These are phyloP conservation scores for Rhamnusium bicolor DNA, from an alignment of 2,888 invertebrate genomes.

Conservation along the genomic window DNA sequence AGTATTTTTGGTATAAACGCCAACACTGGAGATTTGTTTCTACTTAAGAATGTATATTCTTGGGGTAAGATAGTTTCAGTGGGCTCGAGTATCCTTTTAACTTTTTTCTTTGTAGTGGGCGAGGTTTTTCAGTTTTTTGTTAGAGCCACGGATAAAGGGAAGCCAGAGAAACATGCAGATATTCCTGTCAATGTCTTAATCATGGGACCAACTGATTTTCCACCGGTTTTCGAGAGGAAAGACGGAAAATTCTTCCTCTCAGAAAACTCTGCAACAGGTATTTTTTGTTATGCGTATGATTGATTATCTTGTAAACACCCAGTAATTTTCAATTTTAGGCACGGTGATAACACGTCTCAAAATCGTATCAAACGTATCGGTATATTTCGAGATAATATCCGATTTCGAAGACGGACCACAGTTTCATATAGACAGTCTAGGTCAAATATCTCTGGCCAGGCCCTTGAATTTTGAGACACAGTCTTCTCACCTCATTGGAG, in stretches of 20 bases:
- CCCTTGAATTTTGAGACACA: constrained; percentile 84
- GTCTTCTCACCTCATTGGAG: constrained; percentile 81
- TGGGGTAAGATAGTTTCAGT: constrained; percentile 66
- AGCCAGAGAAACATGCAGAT: constrained; percentile 83
- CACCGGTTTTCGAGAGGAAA: constrained; percentile 83
- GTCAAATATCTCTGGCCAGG: constrained; percentile 82
- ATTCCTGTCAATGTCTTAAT: constrained; percentile 88
- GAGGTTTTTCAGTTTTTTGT: constrained; percentile 91
- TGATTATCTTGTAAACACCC: too few species aligned
- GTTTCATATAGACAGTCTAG: constrained; percentile 82
- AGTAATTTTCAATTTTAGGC: constrained; percentile 66
- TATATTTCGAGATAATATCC: constrained; percentile 78
- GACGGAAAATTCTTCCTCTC: constrained; percentile 86
- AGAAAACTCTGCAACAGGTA: constrained; percentile 82
- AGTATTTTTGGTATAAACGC: constrained; percentile 84
- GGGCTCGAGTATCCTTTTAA: neutral
- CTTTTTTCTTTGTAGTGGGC: constrained; percentile 74
- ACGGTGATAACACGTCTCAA: constrained; percentile 81
- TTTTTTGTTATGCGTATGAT: too few species aligned
- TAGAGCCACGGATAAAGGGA: constrained; percentile 87
- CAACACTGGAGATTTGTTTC: constrained; percentile 81
- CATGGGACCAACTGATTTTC: constrained; percentile 79
- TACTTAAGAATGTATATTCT: constrained; percentile 76
- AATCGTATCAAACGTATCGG: constrained; percentile 77
- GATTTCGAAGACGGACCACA: constrained; percentile 75